Percentiles rank a stretch among this genome's conserved stretches.
Evolutionary conservation across 2,888 invertebrate genomes (phyloP).

Genomic region (Drosophila picticornis): DNA sequence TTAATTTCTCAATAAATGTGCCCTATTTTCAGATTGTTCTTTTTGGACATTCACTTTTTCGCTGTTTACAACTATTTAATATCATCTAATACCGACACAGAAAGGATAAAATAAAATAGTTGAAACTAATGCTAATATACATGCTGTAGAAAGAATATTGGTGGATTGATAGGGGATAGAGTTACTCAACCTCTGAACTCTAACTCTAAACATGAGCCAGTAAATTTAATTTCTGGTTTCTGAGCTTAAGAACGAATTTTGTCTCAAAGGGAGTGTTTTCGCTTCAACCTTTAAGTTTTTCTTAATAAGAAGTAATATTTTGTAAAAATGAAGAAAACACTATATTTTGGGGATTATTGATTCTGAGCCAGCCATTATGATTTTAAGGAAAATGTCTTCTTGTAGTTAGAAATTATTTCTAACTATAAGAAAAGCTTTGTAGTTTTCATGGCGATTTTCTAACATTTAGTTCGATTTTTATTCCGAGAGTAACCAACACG

Average conservation of each 20-base stretch:
- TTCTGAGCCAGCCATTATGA: not conserved
- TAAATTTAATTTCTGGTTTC: no score
- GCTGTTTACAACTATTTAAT: not conserved
- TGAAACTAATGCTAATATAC: no score
- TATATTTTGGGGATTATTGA: not conserved
- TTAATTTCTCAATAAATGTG: no score
- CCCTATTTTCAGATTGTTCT: not conserved
- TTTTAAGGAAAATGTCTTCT: not conserved
- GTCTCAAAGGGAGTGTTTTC: not conserved
- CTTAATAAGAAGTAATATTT: not conserved
- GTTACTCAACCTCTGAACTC: no score
- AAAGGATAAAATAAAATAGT: no score
- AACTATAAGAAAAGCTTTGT: no score
- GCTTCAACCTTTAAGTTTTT: not conserved
- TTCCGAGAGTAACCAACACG: not conserved
- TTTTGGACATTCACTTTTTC: not conserved
- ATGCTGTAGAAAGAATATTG: not conserved
- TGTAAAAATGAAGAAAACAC: not conserved
- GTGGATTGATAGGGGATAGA: not conserved
- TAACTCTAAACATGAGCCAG: no score
- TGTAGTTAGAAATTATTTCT: not conserved
- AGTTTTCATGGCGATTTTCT: not conserved
- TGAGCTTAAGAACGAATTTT: no score
- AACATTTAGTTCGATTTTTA: not conserved
- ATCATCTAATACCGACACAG: no score